Evolutionary conservation across 2,113 vertebrate species (phyloP), one percentile per base, ranked within the genome.

Genomic region (Thunnus maccoyii): DNA sequence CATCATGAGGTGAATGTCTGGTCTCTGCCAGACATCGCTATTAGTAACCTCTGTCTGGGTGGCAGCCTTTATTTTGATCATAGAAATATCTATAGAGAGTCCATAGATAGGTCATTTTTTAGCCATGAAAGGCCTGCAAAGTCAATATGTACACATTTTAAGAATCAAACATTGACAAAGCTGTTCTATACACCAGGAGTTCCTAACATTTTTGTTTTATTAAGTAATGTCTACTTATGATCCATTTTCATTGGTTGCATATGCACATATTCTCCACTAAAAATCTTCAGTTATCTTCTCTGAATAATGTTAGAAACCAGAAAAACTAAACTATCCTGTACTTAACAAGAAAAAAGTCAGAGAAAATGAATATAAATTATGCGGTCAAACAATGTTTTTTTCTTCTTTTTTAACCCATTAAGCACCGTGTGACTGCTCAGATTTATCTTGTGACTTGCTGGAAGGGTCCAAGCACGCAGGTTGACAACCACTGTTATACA

Each of bases 1-100:
- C 62, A 77, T 73, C 22, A 85, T 65, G 30, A 77, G 64, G 30
- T 79, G 18, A 61, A 76, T 46, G 71, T 83, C 83, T 81, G 61
- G 27, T 64, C 22, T 15, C 12, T n/a, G 32, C 63, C 78, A 61
- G 56, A 81, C 50, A 30, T 5, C 74, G 32, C 79, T 58, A 70
- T 80, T 73, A 76, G 78, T 81, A 74, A 86, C 54, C 15, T 20
- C 22, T 67, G 71, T 27, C 32, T 81, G 74, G 18, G 18, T 63
- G 55, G 7, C 66, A n/a, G 58, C 12, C 4, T 70, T 54, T 16
- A 16, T 25, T 16, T 14, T 61, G 18, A 51, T 50, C 11, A 30
- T 9, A 15, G 3, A 47, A 47, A 25, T 47, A 14, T 47, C 62
- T 41, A n/a, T 20, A 25, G 44, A 14, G 14, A 5, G 3, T 22